These are phyloP conservation scores for Buceros bicornis DNA, from an alignment of 2,797 vertebrate genomes.

Conservation along the genomic window DNA sequence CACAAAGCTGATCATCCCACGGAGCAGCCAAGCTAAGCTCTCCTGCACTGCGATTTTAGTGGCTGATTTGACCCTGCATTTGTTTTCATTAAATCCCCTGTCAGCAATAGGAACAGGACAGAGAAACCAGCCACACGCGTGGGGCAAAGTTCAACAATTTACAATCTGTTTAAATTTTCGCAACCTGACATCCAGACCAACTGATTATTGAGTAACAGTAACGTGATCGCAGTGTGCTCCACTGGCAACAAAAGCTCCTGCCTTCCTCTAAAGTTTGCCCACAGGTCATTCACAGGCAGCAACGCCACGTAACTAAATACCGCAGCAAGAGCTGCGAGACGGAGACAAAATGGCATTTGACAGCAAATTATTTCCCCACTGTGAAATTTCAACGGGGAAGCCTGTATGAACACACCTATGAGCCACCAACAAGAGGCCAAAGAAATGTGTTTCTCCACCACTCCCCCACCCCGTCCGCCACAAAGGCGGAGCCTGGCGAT, in stretches of 20 bases:
- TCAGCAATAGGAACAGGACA: neutral
- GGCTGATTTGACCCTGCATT: neutral
- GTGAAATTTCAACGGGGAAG: neutral
- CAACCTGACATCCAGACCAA: conserved; percentile 34
- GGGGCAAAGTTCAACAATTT: conserved; percentile 34
- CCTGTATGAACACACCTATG: neutral
- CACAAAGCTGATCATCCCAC: conserved; percentile 26
- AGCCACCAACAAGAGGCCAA: neutral
- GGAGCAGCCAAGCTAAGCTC: neutral
- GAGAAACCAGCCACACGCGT: neutral
- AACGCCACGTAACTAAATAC: neutral
- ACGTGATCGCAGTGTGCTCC: neutral
- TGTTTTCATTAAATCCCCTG: neutral
- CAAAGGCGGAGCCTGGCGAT: neutral
- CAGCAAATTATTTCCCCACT: neutral
- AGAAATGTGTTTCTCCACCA: neutral
- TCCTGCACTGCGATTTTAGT: neutral
- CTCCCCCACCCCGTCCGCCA: neutral
- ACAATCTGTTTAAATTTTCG: conserved; percentile 34
- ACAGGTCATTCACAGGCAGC: neutral
- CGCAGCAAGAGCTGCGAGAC: neutral
- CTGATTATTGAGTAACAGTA: conserved; percentile 23
- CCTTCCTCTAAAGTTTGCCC: neutral
- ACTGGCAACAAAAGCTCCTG: neutral
- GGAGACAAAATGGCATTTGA: neutral